Evolutionary conservation across 1,140 invertebrate species (phyloP), one percentile per base, ranked within the genome.

Genomic region (Harlomillsia oculata): DNA sequence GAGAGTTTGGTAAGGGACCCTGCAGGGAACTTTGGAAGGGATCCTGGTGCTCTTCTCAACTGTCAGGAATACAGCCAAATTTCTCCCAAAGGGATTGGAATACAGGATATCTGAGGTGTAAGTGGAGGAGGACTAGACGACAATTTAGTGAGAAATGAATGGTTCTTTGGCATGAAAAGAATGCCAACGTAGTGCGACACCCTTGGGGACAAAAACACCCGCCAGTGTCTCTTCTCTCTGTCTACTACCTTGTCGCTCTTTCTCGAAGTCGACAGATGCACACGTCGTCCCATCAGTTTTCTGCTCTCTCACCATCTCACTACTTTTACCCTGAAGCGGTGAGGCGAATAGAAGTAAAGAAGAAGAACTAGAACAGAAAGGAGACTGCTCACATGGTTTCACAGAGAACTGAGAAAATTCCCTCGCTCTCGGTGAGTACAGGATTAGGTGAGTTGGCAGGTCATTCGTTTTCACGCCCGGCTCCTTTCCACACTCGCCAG

Each of bases 101-200:
- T n/a, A n/a, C n/a, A n/a, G n/a, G n/a, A n/a, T n/a, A 41, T 9
- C 23, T 34, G 32, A 34, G n/a, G 16, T 41, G 23, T 21, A 41
- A 41, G 39, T 41, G 18, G 39, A 41, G 39, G n/a, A 16, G 8
- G 53, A 32, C 8, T 28, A 16, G 36, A 28, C 16, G 43, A 46
- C 53, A 48, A n/a, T 48, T 55, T 55, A 55, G 53, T 23, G 44
- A 55, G 43, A 55, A 55, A 55, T 55, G 48, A 55, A 55, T 55
- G 23, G 44, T 34, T 48, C 30, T 21, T 55, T 48, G 46, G 53
- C 53, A 55, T 55, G 53, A n/a, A 26, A 40, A 39, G 53, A 55
- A 46, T 55, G 39, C 30, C 53, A 55, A 55, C 28, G 40, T 41
- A 26, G 26, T 41, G 18, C n/a, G n/a, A n/a, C n/a, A n/a, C n/a